Percentiles rank a stretch among this genome's conserved stretches.
phyloP scores from a whole-genome alignment of 2,797 vertebrate genomes.

The Halcyon badia region DNA sequence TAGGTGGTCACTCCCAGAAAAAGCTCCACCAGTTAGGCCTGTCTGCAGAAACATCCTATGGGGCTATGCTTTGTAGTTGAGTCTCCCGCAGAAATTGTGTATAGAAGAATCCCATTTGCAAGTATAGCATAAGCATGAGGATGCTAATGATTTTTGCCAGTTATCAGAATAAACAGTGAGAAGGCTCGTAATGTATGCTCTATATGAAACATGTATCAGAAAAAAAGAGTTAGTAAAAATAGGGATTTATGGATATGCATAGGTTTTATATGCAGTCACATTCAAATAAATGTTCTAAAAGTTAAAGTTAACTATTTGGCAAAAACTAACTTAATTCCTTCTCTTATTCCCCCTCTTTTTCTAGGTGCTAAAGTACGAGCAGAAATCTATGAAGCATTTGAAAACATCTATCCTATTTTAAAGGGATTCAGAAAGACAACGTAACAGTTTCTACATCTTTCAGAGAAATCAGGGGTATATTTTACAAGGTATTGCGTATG shows the following conservation, averaged over 20 bases:
- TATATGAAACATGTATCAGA: neutral
- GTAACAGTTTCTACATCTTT: slow-evolving; percentile 79
- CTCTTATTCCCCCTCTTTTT: neutral
- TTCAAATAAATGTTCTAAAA: neutral
- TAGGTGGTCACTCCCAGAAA: rapidly evolving
- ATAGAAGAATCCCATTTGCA: neutral
- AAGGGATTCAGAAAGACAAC: slow-evolving; percentile 99
- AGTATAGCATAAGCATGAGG: neutral
- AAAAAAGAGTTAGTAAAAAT: neutral
- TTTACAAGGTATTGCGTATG: slow-evolving; percentile 54
- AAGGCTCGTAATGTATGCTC: neutral
- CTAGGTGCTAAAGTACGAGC: slow-evolving; percentile 97
- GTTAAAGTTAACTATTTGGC: neutral
- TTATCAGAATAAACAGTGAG: neutral
- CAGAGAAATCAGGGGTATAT: slow-evolving; percentile 53
- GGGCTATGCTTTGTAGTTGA: neutral
- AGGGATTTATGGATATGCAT: neutral
- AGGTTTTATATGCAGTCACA: neutral
- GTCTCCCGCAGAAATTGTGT: neutral
- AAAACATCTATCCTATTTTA: slow-evolving; percentile 99
- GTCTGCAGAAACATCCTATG: neutral
- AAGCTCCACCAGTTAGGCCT: neutral
- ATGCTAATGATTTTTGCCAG: neutral
- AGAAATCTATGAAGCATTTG: slow-evolving; percentile 99
- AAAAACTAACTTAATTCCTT: neutral